Base-by-base conservation (phyloP, 2,888 invertebrate species). In the Laothoe populi region DNA sequence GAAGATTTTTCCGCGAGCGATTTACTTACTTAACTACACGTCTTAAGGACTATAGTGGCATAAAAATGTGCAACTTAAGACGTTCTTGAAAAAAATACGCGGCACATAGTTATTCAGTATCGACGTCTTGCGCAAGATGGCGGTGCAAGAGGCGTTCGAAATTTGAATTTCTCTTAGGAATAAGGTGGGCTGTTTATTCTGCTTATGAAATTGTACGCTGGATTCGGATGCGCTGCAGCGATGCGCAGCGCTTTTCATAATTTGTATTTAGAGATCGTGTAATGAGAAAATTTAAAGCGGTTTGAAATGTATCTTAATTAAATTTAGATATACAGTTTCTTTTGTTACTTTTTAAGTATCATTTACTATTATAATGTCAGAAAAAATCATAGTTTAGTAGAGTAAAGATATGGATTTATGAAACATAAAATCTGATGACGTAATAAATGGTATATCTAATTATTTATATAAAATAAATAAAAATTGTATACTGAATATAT, bases 91-190 rank as follows among this genome's bases (percentile, higher is more conserved):
- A 91, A 92, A 91, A 88, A 88, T 82, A 78, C 79, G 82, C 84
- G 84, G 81, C 79, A 79, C 80, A 86, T 88, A 89, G 88, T 89
- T 87, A 88, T 87, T 90, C 89, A 88, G 85, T 88, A 90, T 89
- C 88, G 91, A 88, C 90, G 90, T 92, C 92, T 92, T 91, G 85
- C 84, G 81, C 92, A 92, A 92, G 88, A 92, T 92, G 92, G 92
- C 91, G 91, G 87, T 74, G 77, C 78, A 73, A 83, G 82, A 83
- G 88, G 90, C 88, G 89, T 89, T 90, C 86, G 86, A 81, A 89
- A 88, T 91, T 92, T 84, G 86, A 91, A 90, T 90, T 90, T 90
- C 91, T 90, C 90, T 68, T 84, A 89, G 91, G 89, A 90, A 89
- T 89, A 88, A 74, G 84, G 84, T 84, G 86, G 86, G 90, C 84